Evolutionary conservation across 1,140 invertebrate genomes (phyloP).

Genomic region (Amyelois transitella): DNA sequence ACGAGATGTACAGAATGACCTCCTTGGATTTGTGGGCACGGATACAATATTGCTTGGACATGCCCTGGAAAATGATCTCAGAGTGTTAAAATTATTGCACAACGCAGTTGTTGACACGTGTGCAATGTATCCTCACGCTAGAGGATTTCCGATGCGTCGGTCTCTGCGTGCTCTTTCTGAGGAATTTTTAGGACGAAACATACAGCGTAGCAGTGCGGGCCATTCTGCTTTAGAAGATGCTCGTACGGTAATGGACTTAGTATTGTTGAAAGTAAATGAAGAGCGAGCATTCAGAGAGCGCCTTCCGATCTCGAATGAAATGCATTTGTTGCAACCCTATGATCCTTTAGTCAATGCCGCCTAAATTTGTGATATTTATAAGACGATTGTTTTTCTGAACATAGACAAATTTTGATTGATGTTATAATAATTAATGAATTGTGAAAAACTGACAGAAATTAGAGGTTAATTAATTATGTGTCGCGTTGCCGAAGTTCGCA

Average conservation of each 20-base stretch:
- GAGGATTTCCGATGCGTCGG: slow-evolving; percentile 84
- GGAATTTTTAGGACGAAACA: slow-evolving; percentile 81
- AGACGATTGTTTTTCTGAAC: slow-evolving; percentile 47
- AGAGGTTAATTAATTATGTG: slow-evolving; percentile 42
- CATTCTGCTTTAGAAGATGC: slow-evolving; percentile 95
- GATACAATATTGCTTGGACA: slow-evolving; percentile 96
- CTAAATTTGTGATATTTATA: slow-evolving; percentile 48
- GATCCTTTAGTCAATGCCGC: slow-evolving; percentile 62
- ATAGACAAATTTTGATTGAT: slow-evolving; percentile 28
- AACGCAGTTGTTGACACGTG: slow-evolving; percentile 91
- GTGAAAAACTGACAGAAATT: too few species aligned
- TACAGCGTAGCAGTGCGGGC: slow-evolving; percentile 85
- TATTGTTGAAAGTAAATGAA: slow-evolving; percentile 81
- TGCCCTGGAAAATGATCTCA: slow-evolving; percentile 94
- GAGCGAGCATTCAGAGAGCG: slow-evolving; percentile 62
- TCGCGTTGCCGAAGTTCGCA: slow-evolving; percentile 70
- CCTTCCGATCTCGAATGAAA: slow-evolving; percentile 24
- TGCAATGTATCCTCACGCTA: slow-evolving; percentile 86
- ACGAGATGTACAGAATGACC: slow-evolving; percentile 87
- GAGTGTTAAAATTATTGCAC: slow-evolving; percentile 89
- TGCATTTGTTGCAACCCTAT: slow-evolving; percentile 53
- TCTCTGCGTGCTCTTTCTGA: slow-evolving; percentile 86
- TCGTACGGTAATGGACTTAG: slow-evolving; percentile 86
- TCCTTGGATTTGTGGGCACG: slow-evolving; percentile 84
- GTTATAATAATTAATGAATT: too few species aligned